Base-by-base conservation (phyloP, 2,888 invertebrate genomes). In the Unio pictorum region DNA sequence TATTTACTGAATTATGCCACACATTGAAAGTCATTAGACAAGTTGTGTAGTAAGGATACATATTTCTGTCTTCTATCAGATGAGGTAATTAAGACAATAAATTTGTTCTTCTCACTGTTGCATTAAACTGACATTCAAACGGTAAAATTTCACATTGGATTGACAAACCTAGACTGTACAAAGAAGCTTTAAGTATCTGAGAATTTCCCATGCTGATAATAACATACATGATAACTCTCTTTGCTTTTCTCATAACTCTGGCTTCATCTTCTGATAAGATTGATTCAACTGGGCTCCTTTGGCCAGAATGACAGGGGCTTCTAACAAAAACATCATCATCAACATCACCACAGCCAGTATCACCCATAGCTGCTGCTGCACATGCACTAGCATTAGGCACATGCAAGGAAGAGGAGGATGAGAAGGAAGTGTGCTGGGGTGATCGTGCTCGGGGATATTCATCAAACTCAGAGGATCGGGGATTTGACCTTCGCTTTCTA, bases 201-300 rank as follows among this genome's bases (percentile, higher is more conserved):
- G 45, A 45, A 11, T 45, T 45, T 45, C 45, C 45, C 45, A 45
- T 45, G 15, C 45, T 45, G 45, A 45, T 45, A 64, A 68, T 68
- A 72, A 85, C 84, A 78, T 86, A 87, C 87, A 84, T 83, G 73
- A 87, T 71, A 60, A 87, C 84, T 61, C 76, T 79, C 60, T 78
- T 80, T 28, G 89, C 88, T 69, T 83, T 81, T 68, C 86, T 84
- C 68, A 89, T 83, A 66, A 86, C 86, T 64, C 73, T 79, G 23
- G 85, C 84, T 34, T 89, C 87, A 55, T 79, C 80, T 54, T 81
- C 81, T 3, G 84, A 81, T 64, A 84, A 69, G 75, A 75, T 76
- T 8, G 72, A 72, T 66, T 84, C 86, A 34, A 82, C 74, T 8
- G 79, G 81, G 65, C 79, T 81, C 55, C 73, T 71, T 30, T 74